A percentile compares a stretch with the other conserved stretches of the same genome.
Evolutionary conservation across 2,888 invertebrate species (phyloP).

Genomic region (Mesoligia furuncula): DNA sequence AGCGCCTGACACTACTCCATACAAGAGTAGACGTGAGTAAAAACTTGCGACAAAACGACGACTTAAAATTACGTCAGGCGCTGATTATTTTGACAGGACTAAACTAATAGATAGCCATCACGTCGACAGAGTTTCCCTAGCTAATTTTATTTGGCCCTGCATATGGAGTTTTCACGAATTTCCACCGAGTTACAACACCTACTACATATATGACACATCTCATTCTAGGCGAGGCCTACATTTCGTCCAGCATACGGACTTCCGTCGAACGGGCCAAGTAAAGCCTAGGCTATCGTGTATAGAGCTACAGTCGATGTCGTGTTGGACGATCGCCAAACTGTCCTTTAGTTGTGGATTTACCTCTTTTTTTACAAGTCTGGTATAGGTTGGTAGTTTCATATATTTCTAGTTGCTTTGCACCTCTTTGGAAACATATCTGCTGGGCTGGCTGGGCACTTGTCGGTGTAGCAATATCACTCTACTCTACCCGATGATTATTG

Average conservation of each 20-base stretch:
- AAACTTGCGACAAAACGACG: too few species aligned
- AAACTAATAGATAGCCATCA: too few species aligned
- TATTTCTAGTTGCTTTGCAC: background rate
- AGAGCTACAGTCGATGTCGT: slow-evolving; percentile 1
- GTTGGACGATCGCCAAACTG: slow-evolving; percentile 54
- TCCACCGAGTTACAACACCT: background rate
- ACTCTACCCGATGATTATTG: background rate
- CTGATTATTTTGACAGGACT: too few species aligned
- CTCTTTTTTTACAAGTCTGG: slow-evolving; percentile 23
- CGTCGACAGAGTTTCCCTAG: too few species aligned
- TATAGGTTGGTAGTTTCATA: background rate
- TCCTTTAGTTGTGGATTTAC: slow-evolving; percentile 30
- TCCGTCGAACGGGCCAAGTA: slow-evolving; percentile 26
- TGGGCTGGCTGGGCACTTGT: background rate
- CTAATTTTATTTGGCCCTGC: too few species aligned
- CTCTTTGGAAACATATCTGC: background rate
- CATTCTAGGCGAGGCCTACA: slow-evolving; percentile 12
- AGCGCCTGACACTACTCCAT: too few species aligned
- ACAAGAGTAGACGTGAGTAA: too few species aligned
- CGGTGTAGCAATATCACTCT: background rate
- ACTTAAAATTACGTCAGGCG: too few species aligned
- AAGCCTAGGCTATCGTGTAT: slow-evolving; percentile 1
- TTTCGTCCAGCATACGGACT: slow-evolving; percentile 23
- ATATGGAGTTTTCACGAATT: background rate
- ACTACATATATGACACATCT: background rate